Evolutionary conservation across 1,140 invertebrate species (phyloP).

Genomic region (Laodelphax striatellus): DNA sequence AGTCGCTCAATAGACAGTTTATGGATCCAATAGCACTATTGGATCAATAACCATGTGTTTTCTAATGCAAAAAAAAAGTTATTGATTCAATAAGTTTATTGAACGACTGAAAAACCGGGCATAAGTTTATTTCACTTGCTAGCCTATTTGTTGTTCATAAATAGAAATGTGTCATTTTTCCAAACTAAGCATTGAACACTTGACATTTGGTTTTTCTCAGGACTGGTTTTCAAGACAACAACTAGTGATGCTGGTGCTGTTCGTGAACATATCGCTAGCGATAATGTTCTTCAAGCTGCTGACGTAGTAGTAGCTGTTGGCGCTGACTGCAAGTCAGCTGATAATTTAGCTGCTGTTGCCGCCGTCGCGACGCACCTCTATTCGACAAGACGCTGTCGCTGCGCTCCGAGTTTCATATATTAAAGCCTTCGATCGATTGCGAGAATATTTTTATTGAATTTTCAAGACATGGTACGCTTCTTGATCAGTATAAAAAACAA

Average conservation of each 20-base stretch:
- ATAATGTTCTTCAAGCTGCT: conserved; percentile 95
- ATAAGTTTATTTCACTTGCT: too few relatives aligned
- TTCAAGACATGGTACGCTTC: not conserved
- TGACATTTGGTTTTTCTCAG: conserved; percentile 45
- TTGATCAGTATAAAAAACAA: not conserved
- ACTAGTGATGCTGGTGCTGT: conserved; percentile 87
- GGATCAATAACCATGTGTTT: too few relatives aligned
- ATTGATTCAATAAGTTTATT: too few relatives aligned
- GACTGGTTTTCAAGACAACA: conserved; percentile 96
- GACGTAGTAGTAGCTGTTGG: conserved; percentile 50
- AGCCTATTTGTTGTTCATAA: too few relatives aligned
- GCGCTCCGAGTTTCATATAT: not conserved
- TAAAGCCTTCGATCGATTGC: conserved; percentile 7
- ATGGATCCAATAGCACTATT: too few relatives aligned
- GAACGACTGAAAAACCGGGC: too few relatives aligned
- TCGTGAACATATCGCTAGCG: conserved; percentile 91
- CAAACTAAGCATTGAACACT: too few relatives aligned
- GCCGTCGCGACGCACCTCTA: not conserved
- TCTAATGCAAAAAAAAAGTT: too few relatives aligned
- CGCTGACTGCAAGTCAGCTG: not conserved
- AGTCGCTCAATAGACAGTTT: too few relatives aligned
- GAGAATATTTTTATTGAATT: conserved; percentile 4
- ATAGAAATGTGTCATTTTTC: too few relatives aligned
- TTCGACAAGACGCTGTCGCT: not conserved
- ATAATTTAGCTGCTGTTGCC: not conserved